A percentile compares a stretch with the other conserved stretches of the same genome.
These are phyloP conservation scores for Ascidia mentula DNA, from an alignment of 23 tunicate genomes.

Conservation along the genomic window DNA sequence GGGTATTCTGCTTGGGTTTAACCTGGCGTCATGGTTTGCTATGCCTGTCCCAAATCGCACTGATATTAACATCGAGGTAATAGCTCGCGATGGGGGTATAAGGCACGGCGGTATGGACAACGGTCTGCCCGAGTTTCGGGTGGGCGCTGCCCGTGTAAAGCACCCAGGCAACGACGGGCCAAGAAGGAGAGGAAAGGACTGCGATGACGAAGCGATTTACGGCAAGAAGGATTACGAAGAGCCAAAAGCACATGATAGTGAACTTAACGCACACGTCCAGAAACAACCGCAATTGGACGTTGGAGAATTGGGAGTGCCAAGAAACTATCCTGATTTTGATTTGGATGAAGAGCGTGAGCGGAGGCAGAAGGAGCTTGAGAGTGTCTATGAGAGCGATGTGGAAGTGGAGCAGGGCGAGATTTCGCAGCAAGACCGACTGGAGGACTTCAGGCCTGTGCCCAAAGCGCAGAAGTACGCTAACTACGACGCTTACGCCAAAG, in stretches of 20 bases:
- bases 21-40: conserved; percentile 59
- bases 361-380: conserved; percentile 55
- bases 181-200: conserved; percentile 25
- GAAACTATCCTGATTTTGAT: conserved; percentile 24
- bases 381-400: conserved; percentile 53
- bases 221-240: neutral
- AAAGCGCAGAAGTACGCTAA: conserved; percentile 52
- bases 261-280: neutral
- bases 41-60: conserved; percentile 46
- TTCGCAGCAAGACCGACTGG: conserved; percentile 23
- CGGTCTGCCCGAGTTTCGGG: conserved; percentile 35
- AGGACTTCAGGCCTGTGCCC: conserved; percentile 36
- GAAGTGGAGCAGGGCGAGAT: conserved; percentile 27
- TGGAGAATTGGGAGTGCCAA: neutral
- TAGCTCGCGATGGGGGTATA: conserved; percentile 25
- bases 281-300: neutral
- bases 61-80: conserved; percentile 51
- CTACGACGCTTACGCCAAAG: conserved; percentile 20
- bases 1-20: conserved; percentile 53
- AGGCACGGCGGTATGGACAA: conserved; percentile 1
- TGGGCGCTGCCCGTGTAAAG: conserved; percentile 41
- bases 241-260: neutral
- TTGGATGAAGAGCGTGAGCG: conserved; percentile 39
- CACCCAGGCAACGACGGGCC: neutral
- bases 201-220: conserved; percentile 56